Percentiles rank a stretch among this genome's conserved stretches.
Conservation (phyloP, 53 echinoderm and acorn worm genomes). For the Henricia sp. region DNA sequence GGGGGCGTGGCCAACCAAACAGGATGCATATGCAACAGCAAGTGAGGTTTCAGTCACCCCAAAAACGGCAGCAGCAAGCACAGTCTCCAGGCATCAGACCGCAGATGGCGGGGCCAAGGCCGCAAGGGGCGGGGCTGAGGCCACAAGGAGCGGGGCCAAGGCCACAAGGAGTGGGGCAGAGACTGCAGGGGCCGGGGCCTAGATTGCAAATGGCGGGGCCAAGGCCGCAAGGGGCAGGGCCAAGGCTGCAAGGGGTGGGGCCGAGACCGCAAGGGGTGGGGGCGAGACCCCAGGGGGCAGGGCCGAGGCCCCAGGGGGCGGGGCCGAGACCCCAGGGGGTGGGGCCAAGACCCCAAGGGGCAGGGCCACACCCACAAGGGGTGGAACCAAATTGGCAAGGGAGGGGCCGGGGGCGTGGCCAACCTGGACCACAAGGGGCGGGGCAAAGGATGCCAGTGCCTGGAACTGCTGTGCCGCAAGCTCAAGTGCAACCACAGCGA, state of each 20-base stretch:
- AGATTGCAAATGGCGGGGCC: background rate
- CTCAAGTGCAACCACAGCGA: conserved; percentile 8
- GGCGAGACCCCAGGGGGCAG: conserved; percentile 5
- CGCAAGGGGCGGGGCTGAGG: conserved; percentile 10
- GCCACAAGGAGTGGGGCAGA: background rate
- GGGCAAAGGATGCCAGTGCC: too few relatives aligned
- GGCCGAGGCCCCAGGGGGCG: background rate
- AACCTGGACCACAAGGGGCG: too few relatives aligned
- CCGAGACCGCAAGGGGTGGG: background rate
- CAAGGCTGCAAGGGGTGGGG: background rate
- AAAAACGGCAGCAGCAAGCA: background rate
- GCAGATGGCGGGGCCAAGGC: background rate
- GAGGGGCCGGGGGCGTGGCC: too few relatives aligned
- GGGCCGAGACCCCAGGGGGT: background rate
- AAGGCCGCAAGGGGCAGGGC: background rate
- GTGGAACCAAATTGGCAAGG: background rate
- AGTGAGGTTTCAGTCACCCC: background rate
- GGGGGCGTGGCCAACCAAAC: conserved; percentile 35
- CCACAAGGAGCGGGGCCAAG: background rate
- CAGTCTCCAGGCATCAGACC: conserved; percentile 9
- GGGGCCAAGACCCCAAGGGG: background rate
- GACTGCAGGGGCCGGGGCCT: background rate
- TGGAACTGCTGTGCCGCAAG: too few relatives aligned
- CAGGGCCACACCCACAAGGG: conserved; percentile 4
- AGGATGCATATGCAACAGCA: conserved; percentile 2